Evolutionary conservation across 2,888 invertebrate genomes (phyloP), one percentile per base, ranked within the genome.

Genomic region (Drosophila anomalata): DNA sequence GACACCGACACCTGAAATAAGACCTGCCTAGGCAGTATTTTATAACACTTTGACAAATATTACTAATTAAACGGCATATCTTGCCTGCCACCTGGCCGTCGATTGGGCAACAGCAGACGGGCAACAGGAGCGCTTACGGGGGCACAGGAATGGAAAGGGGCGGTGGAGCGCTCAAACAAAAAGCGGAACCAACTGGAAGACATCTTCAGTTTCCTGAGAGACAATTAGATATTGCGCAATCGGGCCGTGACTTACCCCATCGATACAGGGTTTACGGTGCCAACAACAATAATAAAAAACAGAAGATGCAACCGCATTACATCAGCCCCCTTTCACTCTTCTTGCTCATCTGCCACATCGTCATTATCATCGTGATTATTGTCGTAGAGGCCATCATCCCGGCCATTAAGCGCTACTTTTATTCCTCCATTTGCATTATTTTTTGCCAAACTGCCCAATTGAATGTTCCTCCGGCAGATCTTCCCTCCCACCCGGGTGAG

Each of bases 201-300:
- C 72, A 72, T 65, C 59, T 59, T 46, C 72, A 55, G 75, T 79
- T 81, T 81, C 84, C 84, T 81, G 77, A 69, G 54, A 68, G 62
- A 77, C 82, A 77, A 79, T 81, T 79, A 63, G 74, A 51, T 51
- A 68, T 82, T 82, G 73, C 81, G 85, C 77, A 82, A 84, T 66
- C 65, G 51, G 57, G 58, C 71, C 60, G 62, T 73, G 66, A 67
- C 59, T 77, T 59, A 65, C 56, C 42, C 56, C 73, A 63, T 66
- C 75, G 62, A 73, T 73, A 55, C 52, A 42, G 72, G 59, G 31
- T 41, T 39, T 22, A 51, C 41, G 41, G 53, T 6, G 53, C 44
- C 39, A 36, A 2, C 12, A 39, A 42, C 9, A 42, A 41, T 17
- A 36, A 46, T 22, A 22, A 20, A 9, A 20, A 52, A 60, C 42